Conservation (phyloP, 2,113 vertebrate genomes). For the Corvus moneduloides region DNA sequence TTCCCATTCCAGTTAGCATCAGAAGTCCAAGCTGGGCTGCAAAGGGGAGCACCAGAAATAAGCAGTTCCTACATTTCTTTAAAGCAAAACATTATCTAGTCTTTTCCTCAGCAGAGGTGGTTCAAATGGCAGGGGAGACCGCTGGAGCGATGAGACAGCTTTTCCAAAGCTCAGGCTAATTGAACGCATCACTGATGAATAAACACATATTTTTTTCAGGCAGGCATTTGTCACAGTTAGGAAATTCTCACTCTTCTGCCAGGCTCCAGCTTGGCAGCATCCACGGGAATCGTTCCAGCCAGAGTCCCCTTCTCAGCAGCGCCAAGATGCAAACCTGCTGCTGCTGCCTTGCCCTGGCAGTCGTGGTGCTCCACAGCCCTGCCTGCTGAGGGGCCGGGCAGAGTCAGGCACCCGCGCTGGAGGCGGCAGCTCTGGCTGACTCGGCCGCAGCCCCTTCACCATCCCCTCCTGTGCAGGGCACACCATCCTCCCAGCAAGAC, state of each 20-base stretch:
- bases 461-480: not conserved
- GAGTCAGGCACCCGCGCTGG: rapidly evolving
- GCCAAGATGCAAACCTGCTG: not conserved
- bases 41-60: not conserved
- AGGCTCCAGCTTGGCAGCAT: not conserved
- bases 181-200: not conserved
- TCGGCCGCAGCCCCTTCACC: rapidly evolving
- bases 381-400: not conserved
- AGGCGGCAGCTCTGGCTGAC: rapidly evolving
- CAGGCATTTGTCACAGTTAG: constrained; percentile 28
- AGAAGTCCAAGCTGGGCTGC: not conserved
- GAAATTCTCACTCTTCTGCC: constrained; percentile 18
- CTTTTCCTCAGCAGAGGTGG: not conserved
- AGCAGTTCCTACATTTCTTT: not conserved
- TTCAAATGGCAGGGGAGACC: not conserved
- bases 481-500: not conserved
- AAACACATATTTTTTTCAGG: not conserved
- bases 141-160: not conserved
- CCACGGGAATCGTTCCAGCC: not conserved
- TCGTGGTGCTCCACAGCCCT: rapidly evolving
- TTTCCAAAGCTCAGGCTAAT: not conserved
- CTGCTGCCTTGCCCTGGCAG: not conserved
- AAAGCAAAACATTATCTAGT: not conserved
- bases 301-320: not conserved
- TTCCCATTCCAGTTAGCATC: not conserved